Base-by-base conservation (phyloP, 2,113 vertebrate genomes). In the Seriola quinqueradiata region DNA sequence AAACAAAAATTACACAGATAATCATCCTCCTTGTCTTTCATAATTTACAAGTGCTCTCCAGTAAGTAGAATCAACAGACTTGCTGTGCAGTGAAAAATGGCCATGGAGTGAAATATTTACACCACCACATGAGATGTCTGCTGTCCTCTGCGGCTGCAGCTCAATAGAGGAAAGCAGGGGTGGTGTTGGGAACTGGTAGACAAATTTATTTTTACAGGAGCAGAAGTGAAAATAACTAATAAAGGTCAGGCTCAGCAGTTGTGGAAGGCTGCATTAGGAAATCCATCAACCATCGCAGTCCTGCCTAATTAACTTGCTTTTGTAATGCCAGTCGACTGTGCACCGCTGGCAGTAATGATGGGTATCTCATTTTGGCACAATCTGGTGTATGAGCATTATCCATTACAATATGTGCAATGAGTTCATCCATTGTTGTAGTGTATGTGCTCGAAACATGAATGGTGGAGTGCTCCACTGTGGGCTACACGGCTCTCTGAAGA, bases 51-150 rank as follows among this genome's bases (percentile, higher is more conserved):
- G 0, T 1, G 0, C 40, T 59, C 50, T 28, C 2, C 25, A n/a
- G 54, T 21, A 38, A 21, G 16, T 7, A 9, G 25, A 69, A 70
- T 69, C 68, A 50, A 58, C 57, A 34, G 23, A 42, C 36, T 23
- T 2, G 36, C 73, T 55, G 73, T 23, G 54, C 44, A 42, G 8
- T 8, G 8, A 17, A 67, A 48, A 46, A 16, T 0, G 17, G 10
- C n/a, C 48, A 3, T 28, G 28, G 36, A 74, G 70, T 58, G 11
- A 72, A 73, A 71, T 71, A 79, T 83, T 83, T 75, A 48, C 55
- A 42, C 23, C 0, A 1, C 48, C 44, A 13, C 38, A 7, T 12
- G 2, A 48, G 48, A 40, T 11, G 17, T 54, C 38, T 68, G 69
- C 65, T 14, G 74, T 36, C 21, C 59, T 55, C 58, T 32, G 79